Evolutionary conservation across 1,140 invertebrate genomes (phyloP).

Genomic region (Trichomalopsis sarcophagae): DNA sequence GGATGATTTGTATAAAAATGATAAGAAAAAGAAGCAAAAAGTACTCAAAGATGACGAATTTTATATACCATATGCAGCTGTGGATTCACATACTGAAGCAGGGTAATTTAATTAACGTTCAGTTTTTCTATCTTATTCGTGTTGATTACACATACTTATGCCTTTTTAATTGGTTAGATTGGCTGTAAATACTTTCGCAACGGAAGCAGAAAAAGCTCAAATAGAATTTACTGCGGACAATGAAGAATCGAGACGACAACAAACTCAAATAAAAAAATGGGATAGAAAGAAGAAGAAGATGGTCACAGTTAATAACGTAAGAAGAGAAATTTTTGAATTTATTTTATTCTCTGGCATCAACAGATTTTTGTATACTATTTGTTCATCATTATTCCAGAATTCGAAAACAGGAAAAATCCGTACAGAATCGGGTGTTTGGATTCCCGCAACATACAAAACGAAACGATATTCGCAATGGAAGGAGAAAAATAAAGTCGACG

Average conservation of each 20-base stretch:
- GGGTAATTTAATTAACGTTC: slow-evolving; percentile 77
- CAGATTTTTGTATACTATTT: slow-evolving; percentile 24
- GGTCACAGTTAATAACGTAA: slow-evolving; percentile 81
- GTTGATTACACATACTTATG: not conserved
- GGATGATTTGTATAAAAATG: slow-evolving; percentile 76
- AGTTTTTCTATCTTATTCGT: slow-evolving; percentile 30
- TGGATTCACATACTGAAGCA: slow-evolving; percentile 91
- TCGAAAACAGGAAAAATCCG: slow-evolving; percentile 87
- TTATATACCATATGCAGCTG: slow-evolving; percentile 91
- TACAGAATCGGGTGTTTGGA: slow-evolving; percentile 95
- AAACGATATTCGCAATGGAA: slow-evolving; percentile 93
- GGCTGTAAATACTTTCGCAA: slow-evolving; percentile 84
- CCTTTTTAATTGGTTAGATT: slow-evolving; percentile 74
- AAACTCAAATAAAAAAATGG: slow-evolving; percentile 83
- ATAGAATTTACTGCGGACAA: slow-evolving; percentile 90
- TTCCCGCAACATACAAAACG: slow-evolving; percentile 94
- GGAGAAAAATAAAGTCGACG: slow-evolving; percentile 85
- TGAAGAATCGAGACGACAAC: slow-evolving; percentile 78
- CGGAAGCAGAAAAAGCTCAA: slow-evolving; percentile 82
- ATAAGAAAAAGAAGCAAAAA: slow-evolving; percentile 76
- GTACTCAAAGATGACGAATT: slow-evolving; percentile 82
- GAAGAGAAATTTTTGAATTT: not conserved
- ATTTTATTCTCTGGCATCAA: not conserved
- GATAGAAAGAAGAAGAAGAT: slow-evolving; percentile 95
- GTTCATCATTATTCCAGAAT: slow-evolving; percentile 69